These are phyloP conservation scores for Ctenopoma kingsleyae DNA, from an alignment of 2,797 vertebrate genomes.

Conservation along the genomic window DNA sequence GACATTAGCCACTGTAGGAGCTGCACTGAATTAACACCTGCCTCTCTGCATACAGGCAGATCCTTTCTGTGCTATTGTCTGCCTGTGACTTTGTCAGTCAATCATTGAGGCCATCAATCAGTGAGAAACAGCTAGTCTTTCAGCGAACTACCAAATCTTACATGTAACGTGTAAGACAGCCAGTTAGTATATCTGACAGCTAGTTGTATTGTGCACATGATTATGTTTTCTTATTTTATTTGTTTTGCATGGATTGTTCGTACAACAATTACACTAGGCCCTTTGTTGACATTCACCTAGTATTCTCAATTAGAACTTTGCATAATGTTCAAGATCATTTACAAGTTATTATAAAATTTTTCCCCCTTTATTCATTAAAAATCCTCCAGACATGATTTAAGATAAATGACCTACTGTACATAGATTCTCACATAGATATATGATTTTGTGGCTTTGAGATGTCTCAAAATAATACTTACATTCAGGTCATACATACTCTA, in stretches of 20 bases:
- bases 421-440: background rate
- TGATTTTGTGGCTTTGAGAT: background rate
- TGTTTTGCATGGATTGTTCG: background rate
- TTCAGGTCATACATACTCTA: no score
- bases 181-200: background rate
- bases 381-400: no score
- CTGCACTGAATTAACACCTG: constrained; percentile 68
- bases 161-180: constrained; percentile 1
- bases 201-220: constrained; percentile 3
- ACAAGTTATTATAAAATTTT: background rate
- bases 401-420: no score
- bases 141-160: constrained; percentile 2
- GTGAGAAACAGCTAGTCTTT: constrained; percentile 19
- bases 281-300: background rate
- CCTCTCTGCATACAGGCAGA: constrained; percentile 51
- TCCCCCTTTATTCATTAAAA: background rate
- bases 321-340: background rate
- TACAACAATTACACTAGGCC: background rate
- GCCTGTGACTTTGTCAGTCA: constrained; percentile 48
- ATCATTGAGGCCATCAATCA: constrained; percentile 52
- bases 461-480: background rate
- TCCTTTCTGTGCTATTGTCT: constrained; percentile 57
- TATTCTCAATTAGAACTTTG: background rate
- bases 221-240: background rate
- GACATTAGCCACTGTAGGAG: constrained; percentile 54